Percentiles rank a stretch among this genome's conserved stretches.
These are phyloP conservation scores for Varanus salvator DNA, from an alignment of 2,113 vertebrate genomes.

Conservation along the genomic window DNA sequence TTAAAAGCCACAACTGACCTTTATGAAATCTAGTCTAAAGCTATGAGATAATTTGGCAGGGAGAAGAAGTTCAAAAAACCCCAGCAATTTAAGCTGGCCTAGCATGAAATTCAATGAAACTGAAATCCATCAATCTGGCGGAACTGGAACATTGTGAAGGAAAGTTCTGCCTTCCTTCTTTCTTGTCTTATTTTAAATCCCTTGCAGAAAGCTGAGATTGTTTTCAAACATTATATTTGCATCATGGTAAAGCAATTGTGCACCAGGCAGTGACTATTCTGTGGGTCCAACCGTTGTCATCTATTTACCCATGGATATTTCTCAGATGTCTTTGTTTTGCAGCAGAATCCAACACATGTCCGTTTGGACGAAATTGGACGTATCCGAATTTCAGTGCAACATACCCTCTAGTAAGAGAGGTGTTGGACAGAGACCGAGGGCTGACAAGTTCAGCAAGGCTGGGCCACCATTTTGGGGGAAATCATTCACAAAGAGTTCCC, in stretches of 20 bases:
- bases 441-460: too few relatives aligned
- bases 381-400: not conserved
- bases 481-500: too few relatives aligned
- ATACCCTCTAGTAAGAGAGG: not conserved
- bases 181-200: not conserved
- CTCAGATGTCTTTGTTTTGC: not conserved
- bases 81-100: not conserved
- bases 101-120: not conserved
- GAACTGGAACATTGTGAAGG: not conserved
- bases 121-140: not conserved
- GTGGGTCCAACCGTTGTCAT: not conserved
- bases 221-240: not conserved
- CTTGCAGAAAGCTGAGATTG: not conserved
- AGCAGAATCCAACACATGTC: not conserved
- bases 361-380: not conserved
- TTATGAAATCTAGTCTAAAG: constrained; percentile 57
- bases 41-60: constrained; percentile 42
- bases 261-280: not conserved
- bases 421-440: too few relatives aligned
- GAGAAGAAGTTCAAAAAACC: not conserved
- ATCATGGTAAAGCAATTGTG: not conserved
- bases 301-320: not conserved
- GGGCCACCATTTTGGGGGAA: too few relatives aligned
- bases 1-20: constrained; percentile 58
- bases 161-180: not conserved